Percentiles rank a stretch among this genome's conserved stretches.
Conservation (phyloP, 2,888 invertebrate species). For the Platycheirus albimanus region DNA sequence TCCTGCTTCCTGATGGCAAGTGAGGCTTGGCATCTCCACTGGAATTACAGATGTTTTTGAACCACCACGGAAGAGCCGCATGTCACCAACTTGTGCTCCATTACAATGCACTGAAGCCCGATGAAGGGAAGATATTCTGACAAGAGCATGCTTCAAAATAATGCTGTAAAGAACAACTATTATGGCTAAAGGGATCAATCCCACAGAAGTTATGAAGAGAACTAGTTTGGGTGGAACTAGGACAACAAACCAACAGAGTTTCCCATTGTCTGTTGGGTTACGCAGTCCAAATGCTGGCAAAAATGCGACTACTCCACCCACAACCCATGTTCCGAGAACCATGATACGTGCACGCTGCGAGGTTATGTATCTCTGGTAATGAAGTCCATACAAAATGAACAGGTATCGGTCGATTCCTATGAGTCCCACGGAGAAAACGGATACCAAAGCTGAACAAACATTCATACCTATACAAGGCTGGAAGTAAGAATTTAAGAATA, state of each 20-base stretch:
- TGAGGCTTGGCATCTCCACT: slow-evolving; percentile 30
- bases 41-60: slow-evolving; percentile 3
- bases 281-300: slow-evolving; percentile 86
- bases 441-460: slow-evolving; percentile 86
- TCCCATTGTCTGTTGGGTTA: slow-evolving; percentile 83
- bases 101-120: slow-evolving; percentile 79
- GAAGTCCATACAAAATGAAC: slow-evolving; percentile 86
- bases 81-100: slow-evolving; percentile 79
- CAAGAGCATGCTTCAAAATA: slow-evolving; percentile 85
- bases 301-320: slow-evolving; percentile 85
- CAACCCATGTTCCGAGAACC: slow-evolving; percentile 84
- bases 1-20: slow-evolving; percentile 42
- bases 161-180: slow-evolving; percentile 84
- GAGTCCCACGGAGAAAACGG: slow-evolving; percentile 86
- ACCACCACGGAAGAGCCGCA: slow-evolving; percentile 77
- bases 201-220: slow-evolving; percentile 84
- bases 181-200: slow-evolving; percentile 83
- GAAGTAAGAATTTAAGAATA: slow-evolving; percentile 35
- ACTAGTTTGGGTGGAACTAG: slow-evolving; percentile 85
- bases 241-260: slow-evolving; percentile 85
- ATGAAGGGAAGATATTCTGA: slow-evolving; percentile 83
- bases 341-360: slow-evolving; percentile 85
- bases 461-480: too few relatives aligned
- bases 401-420: slow-evolving; percentile 87
- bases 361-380: slow-evolving; percentile 86